Percentiles rank a stretch among this genome's conserved stretches.
These are phyloP conservation scores for Cryptoprocta ferox DNA, from an alignment of 2,797 vertebrate genomes.

Conservation along the genomic window DNA sequence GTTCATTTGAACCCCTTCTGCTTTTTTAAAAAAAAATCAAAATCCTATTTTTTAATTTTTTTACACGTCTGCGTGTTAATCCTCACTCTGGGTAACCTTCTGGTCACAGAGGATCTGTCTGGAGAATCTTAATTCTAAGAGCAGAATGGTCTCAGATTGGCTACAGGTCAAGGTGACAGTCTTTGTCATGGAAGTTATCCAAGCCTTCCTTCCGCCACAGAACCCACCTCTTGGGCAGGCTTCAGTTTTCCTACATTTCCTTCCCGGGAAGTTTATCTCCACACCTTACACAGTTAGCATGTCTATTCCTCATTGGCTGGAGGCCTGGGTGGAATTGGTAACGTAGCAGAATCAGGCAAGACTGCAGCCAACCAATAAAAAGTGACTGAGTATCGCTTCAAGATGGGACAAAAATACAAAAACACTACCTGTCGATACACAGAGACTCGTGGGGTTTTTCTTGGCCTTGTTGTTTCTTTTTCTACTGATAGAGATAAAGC, in stretches of 20 bases:
- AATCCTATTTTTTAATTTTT: neutral
- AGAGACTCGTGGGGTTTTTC: constrained; percentile 75
- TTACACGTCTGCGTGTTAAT: constrained; percentile 49
- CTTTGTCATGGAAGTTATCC: neutral
- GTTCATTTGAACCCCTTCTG: constrained; percentile 66
- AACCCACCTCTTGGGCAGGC: constrained; percentile 59
- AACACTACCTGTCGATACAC: neutral
- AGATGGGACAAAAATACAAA: too few relatives aligned
- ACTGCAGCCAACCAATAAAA: constrained; percentile 82
- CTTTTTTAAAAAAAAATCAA: neutral
- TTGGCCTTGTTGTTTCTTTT: constrained; percentile 81
- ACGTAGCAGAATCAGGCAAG: constrained; percentile 81
- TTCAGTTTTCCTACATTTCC: neutral
- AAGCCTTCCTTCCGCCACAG: neutral
- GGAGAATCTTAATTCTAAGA: constrained; percentile 36
- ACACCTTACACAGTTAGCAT: neutral
- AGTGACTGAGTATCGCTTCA: constrained; percentile 66
- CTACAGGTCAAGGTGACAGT: constrained; percentile 42
- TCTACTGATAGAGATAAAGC: constrained; percentile 53
- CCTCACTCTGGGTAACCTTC: constrained; percentile 38
- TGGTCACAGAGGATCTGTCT: constrained; percentile 23
- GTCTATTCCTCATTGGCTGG: neutral
- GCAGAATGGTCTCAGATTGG: constrained; percentile 39
- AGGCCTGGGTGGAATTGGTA: constrained; percentile 71
- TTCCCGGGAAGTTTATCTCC: neutral